Evolutionary conservation across 2,888 invertebrate species (phyloP).

Genomic region (Diloba caeruleocephala): DNA sequence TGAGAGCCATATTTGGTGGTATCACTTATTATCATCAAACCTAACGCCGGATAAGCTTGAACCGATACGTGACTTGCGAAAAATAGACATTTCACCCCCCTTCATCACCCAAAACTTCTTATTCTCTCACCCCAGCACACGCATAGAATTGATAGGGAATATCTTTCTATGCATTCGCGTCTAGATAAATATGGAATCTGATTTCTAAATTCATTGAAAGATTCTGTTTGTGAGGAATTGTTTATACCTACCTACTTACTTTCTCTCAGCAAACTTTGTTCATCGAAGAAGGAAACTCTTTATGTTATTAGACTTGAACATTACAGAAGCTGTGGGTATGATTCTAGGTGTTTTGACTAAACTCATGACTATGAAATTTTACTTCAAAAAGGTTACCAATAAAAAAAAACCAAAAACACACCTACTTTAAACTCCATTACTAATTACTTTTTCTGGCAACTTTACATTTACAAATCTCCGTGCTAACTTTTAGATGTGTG

Average conservation of each 20-base stretch:
- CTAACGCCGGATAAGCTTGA: constrained; percentile 84
- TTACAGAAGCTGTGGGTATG: too few species aligned
- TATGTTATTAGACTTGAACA: too few species aligned
- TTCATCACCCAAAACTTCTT: constrained; percentile 57
- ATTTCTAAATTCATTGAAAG: constrained; percentile 36
- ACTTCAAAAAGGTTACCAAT: too few species aligned
- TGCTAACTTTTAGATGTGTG: too few species aligned
- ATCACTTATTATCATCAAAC: constrained; percentile 88
- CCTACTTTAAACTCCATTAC: too few species aligned
- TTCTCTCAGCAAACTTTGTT: neutral
- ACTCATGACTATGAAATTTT: too few species aligned
- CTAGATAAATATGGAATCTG: constrained; percentile 26
- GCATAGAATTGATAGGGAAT: constrained; percentile 41
- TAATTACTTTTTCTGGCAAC: too few species aligned
- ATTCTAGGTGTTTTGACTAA: too few species aligned
- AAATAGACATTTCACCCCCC: constrained; percentile 78
- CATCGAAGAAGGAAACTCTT: too few species aligned
- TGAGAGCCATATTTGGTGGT: constrained; percentile 73
- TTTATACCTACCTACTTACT: too few species aligned
- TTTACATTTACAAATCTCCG: too few species aligned
- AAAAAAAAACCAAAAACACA: too few species aligned
- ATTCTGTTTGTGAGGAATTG: neutral
- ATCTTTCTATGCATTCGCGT: constrained; percentile 27
- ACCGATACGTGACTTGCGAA: constrained; percentile 85
- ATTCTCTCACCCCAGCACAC: constrained; percentile 66